phyloP scores from a whole-genome alignment of 2,888 invertebrate species.

The Eristalis pertinax region DNA sequence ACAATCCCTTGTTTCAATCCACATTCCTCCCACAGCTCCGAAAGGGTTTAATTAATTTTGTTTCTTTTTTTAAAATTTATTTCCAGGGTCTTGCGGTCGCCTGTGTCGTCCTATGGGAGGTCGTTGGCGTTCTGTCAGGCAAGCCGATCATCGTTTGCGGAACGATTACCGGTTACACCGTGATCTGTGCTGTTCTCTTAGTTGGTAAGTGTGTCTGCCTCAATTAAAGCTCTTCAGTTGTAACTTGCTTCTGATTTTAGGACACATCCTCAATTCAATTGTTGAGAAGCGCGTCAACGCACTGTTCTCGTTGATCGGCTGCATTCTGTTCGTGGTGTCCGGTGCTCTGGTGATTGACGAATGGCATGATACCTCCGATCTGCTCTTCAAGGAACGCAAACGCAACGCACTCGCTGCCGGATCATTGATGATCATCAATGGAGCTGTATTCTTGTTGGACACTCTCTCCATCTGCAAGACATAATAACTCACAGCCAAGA shows the following conservation, averaged over 20 bases:
- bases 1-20: not conserved
- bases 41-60: not conserved
- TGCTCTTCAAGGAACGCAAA: slow-evolving; percentile 76
- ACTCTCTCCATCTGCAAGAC: slow-evolving; percentile 80
- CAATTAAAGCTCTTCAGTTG: not conserved
- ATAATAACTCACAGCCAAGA: slow-evolving; percentile 73
- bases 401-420: slow-evolving; percentile 79
- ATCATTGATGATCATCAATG: slow-evolving; percentile 80
- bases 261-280: slow-evolving; percentile 77
- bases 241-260: slow-evolving; percentile 66
- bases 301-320: slow-evolving; percentile 78
- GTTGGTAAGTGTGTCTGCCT: slow-evolving; percentile 74
- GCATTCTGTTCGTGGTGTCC: slow-evolving; percentile 78
- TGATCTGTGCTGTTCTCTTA: slow-evolving; percentile 78
- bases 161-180: slow-evolving; percentile 78
- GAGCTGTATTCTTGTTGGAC: slow-evolving; percentile 78
- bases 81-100: slow-evolving; percentile 78
- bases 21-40: not conserved
- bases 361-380: slow-evolving; percentile 77
- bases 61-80: not conserved
- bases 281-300: slow-evolving; percentile 80
- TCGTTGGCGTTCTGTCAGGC: slow-evolving; percentile 73
- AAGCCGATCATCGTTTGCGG: slow-evolving; percentile 77
- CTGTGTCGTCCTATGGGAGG: slow-evolving; percentile 78
- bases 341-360: slow-evolving; percentile 79